These are phyloP conservation scores for Ichneumoninae sp. DNA, from an alignment of 2,888 invertebrate genomes.

Conservation along the genomic window DNA sequence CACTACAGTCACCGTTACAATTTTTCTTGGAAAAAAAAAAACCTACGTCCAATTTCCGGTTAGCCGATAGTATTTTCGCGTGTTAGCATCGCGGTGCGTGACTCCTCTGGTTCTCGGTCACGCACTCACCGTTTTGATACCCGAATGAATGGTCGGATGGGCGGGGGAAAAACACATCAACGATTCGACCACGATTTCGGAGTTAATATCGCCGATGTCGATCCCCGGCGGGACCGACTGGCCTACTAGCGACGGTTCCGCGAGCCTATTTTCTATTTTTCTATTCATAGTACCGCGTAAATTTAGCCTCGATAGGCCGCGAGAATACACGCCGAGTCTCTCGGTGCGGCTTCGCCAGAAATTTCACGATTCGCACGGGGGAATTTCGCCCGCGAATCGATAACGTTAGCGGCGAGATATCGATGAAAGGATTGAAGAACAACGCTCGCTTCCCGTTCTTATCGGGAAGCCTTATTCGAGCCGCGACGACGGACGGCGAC, in stretches of 20 bases:
- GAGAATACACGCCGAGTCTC: conserved; percentile 22
- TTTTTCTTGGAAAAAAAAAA: conserved; percentile 44
- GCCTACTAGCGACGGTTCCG: conserved; percentile 63
- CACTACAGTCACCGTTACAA: conserved; percentile 33
- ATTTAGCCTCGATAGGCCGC: conserved; percentile 46
- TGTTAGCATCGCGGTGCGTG: conserved; percentile 37
- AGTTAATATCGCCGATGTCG: not conserved
- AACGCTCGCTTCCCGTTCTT: not conserved
- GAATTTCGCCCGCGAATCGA: not conserved
- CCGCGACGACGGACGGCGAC: conserved; percentile 29
- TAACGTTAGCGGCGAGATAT: conserved; percentile 5
- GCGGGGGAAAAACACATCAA: not conserved
- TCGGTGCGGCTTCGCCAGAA: conserved; percentile 4
- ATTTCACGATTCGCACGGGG: not conserved
- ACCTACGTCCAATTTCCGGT: conserved; percentile 14
- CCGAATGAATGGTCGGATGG: not conserved
- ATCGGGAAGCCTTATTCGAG: conserved; percentile 43
- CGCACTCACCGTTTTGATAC: conserved; percentile 23
- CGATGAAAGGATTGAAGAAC: conserved; percentile 29
- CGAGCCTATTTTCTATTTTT: conserved; percentile 71
- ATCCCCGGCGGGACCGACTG: conserved; percentile 34
- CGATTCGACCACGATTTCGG: not conserved
- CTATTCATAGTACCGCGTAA: conserved; percentile 74
- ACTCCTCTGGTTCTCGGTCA: conserved; percentile 26
- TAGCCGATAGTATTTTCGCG: conserved; percentile 32